A percentile compares a stretch with the other conserved stretches of the same genome.
Evolutionary conservation across 1,140 invertebrate genomes (phyloP).

Genomic region (Psix sp.): DNA sequence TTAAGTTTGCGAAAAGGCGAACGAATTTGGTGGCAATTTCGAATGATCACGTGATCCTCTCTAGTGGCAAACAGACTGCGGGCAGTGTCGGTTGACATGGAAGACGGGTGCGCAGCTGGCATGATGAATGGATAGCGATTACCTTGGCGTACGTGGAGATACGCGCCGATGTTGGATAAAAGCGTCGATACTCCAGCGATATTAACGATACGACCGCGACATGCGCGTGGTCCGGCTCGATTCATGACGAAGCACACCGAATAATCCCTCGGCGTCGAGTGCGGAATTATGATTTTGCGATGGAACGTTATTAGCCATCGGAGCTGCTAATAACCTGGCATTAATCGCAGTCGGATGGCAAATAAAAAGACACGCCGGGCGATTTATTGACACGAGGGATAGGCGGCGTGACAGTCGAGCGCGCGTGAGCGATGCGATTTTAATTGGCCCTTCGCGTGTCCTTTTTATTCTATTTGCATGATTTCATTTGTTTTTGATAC

Average conservation of each 20-base stretch:
- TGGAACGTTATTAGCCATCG: slow-evolving; percentile 42
- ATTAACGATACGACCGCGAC: slow-evolving; percentile 52
- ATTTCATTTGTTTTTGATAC: slow-evolving; percentile 42
- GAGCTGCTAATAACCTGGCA: slow-evolving; percentile 40
- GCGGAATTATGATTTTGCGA: slow-evolving; percentile 47
- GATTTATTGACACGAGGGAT: slow-evolving; percentile 12
- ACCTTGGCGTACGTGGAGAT: slow-evolving; percentile 56
- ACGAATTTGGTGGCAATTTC: slow-evolving; percentile 35
- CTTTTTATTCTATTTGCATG: slow-evolving; percentile 36
- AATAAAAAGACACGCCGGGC: not conserved
- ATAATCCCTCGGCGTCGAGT: slow-evolving; percentile 22
- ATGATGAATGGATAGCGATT: slow-evolving; percentile 60
- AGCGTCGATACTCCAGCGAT: slow-evolving; percentile 58
- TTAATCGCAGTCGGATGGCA: slow-evolving; percentile 35
- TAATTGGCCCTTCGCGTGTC: slow-evolving; percentile 46
- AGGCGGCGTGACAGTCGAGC: slow-evolving; percentile 18
- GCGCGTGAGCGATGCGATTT: slow-evolving; percentile 43
- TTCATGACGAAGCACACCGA: slow-evolving; percentile 23
- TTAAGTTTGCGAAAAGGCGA: no score
- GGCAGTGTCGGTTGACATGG: slow-evolving; percentile 47
- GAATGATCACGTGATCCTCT: slow-evolving; percentile 17
- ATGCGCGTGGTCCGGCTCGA: slow-evolving; percentile 22
- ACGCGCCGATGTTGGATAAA: slow-evolving; percentile 48
- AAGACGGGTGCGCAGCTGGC: slow-evolving; percentile 52
- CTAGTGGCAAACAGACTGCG: slow-evolving; percentile 19